Evolutionary conservation across 2,888 invertebrate genomes (phyloP), one percentile per base, ranked within the genome.

Genomic region (Caenorhabditis virilis): DNA sequence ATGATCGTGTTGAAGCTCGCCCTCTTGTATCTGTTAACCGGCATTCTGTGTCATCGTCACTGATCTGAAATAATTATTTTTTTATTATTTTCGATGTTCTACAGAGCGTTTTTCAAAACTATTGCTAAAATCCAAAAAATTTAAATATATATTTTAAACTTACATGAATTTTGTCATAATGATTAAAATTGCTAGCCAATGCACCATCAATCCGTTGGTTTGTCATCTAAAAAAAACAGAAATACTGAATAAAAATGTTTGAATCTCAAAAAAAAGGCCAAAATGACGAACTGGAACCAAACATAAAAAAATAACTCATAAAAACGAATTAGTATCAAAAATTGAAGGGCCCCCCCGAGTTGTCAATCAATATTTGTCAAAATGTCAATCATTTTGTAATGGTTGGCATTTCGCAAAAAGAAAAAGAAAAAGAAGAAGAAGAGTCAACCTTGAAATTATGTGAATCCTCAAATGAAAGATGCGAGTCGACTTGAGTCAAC

Each of bases 381-480:
- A n/a, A n/a, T n/a, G n/a, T n/a, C n/a, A n/a, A n/a, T n/a, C n/a
- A n/a, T n/a, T n/a, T n/a, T n/a, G n/a, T n/a, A n/a, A n/a, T n/a
- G n/a, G n/a, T n/a, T n/a, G n/a, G n/a, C n/a, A n/a, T n/a, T n/a
- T n/a, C n/a, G n/a, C n/a, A n/a, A n/a, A n/a, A n/a, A n/a, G n/a
- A n/a, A n/a, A n/a, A 30, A 30, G 6, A 30, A 30, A 30, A 30
- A 30, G 30, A 30, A n/a, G 30, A 30, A 9, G 30, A 30, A 30
- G 30, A 30, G 13, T 30, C 30, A 58, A 74, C 76, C 74, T 75
- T 74, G 25, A 76, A 71, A 52, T 59, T 66, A 51, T 49, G 51
- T 22, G 65, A 68, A 47, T 75, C 75, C 46, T 77, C 75, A 22
- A 63, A 59, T 22, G 68, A 60, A 41, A 77, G 59, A 43, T 56